A percentile compares a stretch with the other conserved stretches of the same genome.
phyloP scores from a whole-genome alignment of 1,140 invertebrate genomes.

The Platorchestia sp. region DNA sequence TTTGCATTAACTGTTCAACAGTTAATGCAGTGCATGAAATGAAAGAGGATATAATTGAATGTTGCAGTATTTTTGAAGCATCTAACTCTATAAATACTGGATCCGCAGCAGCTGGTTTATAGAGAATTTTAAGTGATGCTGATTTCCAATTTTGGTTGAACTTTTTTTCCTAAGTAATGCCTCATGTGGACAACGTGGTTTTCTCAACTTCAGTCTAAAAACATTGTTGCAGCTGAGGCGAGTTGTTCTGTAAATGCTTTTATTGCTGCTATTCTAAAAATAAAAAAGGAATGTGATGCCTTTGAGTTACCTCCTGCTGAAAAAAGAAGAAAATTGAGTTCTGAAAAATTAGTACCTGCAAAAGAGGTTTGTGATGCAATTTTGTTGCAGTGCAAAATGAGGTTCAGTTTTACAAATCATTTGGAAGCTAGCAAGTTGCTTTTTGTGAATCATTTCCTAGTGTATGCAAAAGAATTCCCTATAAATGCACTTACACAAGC shows the following conservation, averaged over 20 bases:
- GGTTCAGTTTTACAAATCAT: conserved; percentile 62
- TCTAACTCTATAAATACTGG: conserved; percentile 61
- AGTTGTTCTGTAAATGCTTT: conserved; percentile 54
- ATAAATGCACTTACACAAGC: conserved; percentile 50
- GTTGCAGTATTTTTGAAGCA: conserved; percentile 63
- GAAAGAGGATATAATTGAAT: conserved; percentile 61
- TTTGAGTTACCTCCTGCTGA: not conserved
- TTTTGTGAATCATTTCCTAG: conserved; percentile 56
- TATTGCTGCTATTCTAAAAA: conserved; percentile 55
- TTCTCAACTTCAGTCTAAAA: conserved; percentile 58
- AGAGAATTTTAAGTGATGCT: conserved; percentile 60
- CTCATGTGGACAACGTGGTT: conserved; percentile 57
- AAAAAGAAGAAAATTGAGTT: conserved; percentile 56
- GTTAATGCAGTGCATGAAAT: conserved; percentile 63
- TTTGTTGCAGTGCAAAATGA: conserved; percentile 58
- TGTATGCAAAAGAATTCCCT: conserved; percentile 57
- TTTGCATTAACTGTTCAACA: conserved; percentile 62
- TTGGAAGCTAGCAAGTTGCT: conserved; percentile 62
- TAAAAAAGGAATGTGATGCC: conserved; percentile 58
- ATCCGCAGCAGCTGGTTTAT: conserved; percentile 57
- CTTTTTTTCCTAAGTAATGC: conserved; percentile 59
- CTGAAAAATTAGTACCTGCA: conserved; percentile 57
- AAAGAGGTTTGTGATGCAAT: conserved; percentile 62
- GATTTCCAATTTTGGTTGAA: conserved; percentile 60
- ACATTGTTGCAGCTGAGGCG: conserved; percentile 29